These are phyloP conservation scores for Polydrusus tereticollis DNA, from an alignment of 2,888 invertebrate genomes.

Conservation along the genomic window DNA sequence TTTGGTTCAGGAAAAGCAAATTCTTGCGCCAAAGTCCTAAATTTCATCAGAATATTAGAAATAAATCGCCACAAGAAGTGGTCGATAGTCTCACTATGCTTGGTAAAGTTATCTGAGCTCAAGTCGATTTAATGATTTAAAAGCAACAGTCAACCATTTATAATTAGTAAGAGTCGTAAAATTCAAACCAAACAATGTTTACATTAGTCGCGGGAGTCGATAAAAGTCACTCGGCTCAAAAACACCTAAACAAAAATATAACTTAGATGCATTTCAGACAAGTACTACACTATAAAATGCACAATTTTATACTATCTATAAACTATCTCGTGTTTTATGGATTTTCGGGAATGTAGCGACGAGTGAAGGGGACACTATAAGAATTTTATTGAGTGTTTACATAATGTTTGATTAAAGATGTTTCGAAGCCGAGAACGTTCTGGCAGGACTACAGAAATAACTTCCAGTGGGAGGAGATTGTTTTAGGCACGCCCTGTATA, in stretches of 20 bases:
- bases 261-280: conserved; percentile 33
- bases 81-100: too few relatives aligned
- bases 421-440: conserved; percentile 43
- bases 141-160: conserved; percentile 17
- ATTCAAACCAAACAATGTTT: conserved; percentile 25
- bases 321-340: conserved; percentile 31
- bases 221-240: conserved; percentile 27
- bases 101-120: too few relatives aligned
- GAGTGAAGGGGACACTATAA: conserved; percentile 35
- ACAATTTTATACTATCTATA: conserved; percentile 40
- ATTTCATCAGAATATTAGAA: too few relatives aligned
- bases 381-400: conserved; percentile 50
- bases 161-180: conserved; percentile 16
- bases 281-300: conserved; percentile 35
- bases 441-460: conserved; percentile 38
- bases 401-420: conserved; percentile 52
- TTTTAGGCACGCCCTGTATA: conserved; percentile 53
- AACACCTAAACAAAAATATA: conserved; percentile 37
- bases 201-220: conserved; percentile 34
- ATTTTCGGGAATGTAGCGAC: conserved; percentile 28
- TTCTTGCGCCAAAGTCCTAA: too few relatives aligned
- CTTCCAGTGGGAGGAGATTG: conserved; percentile 27
- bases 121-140: too few relatives aligned
- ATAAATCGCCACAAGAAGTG: too few relatives aligned
- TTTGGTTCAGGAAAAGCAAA: too few relatives aligned